Evolutionary conservation across 2,888 invertebrate genomes (phyloP).

Genomic region (Pedicia rivosa): DNA sequence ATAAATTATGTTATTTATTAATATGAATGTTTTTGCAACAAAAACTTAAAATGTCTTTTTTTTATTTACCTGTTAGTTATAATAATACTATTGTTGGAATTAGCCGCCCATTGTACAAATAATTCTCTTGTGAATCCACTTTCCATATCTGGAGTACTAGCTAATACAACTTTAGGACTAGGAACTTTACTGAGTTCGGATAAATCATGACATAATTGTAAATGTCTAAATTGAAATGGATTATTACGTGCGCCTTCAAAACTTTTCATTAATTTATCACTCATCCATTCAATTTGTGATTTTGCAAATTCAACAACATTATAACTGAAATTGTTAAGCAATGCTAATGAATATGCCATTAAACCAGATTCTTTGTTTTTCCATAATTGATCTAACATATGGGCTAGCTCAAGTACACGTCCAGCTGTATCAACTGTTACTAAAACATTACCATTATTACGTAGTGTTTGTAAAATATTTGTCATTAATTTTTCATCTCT

Average conservation of each 20-base stretch:
- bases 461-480: slow-evolving; percentile 81
- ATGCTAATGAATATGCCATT: slow-evolving; percentile 81
- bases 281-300: slow-evolving; percentile 99
- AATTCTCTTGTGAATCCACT: slow-evolving; percentile 88
- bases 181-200: slow-evolving; percentile 72
- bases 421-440: slow-evolving; percentile 96
- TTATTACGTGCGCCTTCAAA: slow-evolving; percentile 85
- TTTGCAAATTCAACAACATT: slow-evolving; percentile 99
- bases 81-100: slow-evolving; percentile 86
- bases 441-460: slow-evolving; percentile 89
- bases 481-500: slow-evolving; percentile 96
- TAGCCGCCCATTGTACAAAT: slow-evolving; percentile 85
- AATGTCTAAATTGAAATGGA: slow-evolving; percentile 88
- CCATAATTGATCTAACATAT: slow-evolving; percentile 92
- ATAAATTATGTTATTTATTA: background rate
- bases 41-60: too few species aligned
- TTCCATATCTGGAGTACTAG: slow-evolving; percentile 90
- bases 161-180: slow-evolving; percentile 87
- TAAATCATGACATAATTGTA: slow-evolving; percentile 87
- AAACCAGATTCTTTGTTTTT: slow-evolving; percentile 90
- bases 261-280: slow-evolving; percentile 87
- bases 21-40: slow-evolving; percentile 13
- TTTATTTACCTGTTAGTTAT: too few species aligned
- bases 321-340: slow-evolving; percentile 92
- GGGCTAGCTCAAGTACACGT: slow-evolving; percentile 85